A percentile compares a stretch with the other conserved stretches of the same genome.
These are phyloP conservation scores for Pholis gunnellus DNA, from an alignment of 2,113 vertebrate genomes.

Conservation along the genomic window DNA sequence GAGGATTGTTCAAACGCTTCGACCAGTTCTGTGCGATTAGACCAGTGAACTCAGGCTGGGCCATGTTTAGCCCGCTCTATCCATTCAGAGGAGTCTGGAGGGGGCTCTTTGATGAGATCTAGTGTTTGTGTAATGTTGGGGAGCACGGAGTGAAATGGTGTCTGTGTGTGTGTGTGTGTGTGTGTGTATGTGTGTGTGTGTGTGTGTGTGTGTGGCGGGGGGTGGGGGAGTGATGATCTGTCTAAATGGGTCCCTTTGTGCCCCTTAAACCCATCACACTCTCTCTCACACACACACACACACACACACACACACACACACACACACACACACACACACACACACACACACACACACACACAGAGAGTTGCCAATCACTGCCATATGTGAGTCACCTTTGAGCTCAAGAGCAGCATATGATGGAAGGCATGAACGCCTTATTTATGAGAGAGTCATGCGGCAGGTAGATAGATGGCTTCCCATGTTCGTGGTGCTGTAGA, in stretches of 20 bases:
- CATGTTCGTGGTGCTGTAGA: not conserved
- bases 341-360: constrained; percentile 21
- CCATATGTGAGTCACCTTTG: constrained; percentile 70
- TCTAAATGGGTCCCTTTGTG: constrained; percentile 80
- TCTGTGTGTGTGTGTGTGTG: constrained; percentile 18
- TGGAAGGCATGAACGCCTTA: constrained; percentile 50
- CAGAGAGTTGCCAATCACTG: constrained; percentile 71
- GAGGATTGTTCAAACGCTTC: constrained; percentile 63
- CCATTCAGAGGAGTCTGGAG: constrained; percentile 67
- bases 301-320: constrained; percentile 22
- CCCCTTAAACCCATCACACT: constrained; percentile 63
- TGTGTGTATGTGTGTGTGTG: constrained; percentile 15
- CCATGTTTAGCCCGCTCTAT: constrained; percentile 77
- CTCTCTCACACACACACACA: constrained; percentile 25
- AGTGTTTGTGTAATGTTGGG: constrained; percentile 79
- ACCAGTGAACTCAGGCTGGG: constrained; percentile 58
- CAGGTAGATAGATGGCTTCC: not conserved
- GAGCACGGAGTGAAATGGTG: constrained; percentile 55
- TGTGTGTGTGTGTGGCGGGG: constrained; percentile 25
- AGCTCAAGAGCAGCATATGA: constrained; percentile 31
- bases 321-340: constrained; percentile 33
- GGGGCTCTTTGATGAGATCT: constrained; percentile 75
- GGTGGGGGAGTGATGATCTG: constrained; percentile 65
- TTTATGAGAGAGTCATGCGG: constrained; percentile 40
- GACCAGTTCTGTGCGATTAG: constrained; percentile 64